A percentile compares a stretch with the other conserved stretches of the same genome.
Evolutionary conservation across 2,888 invertebrate species (phyloP).

Genomic region (Lysandra coridon): DNA sequence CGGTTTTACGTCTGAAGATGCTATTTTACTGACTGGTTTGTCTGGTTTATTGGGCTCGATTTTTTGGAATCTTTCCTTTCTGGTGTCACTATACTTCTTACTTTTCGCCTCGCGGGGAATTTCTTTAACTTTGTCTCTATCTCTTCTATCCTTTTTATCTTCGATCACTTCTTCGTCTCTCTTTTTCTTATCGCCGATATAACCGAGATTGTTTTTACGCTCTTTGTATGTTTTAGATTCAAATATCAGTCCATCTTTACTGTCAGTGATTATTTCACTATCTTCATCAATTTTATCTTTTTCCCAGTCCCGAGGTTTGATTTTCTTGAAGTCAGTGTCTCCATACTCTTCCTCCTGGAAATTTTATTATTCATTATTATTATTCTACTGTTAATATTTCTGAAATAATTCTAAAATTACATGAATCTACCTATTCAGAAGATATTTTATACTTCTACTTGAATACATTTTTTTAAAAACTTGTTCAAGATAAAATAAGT

Average conservation of each 20-base stretch:
- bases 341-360: constrained; percentile 69
- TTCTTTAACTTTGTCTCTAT: constrained; percentile 68
- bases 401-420: background rate
- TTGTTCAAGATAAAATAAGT: background rate
- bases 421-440: background rate
- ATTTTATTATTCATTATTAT: constrained; percentile 28
- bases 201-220: constrained; percentile 58
- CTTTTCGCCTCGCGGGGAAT: constrained; percentile 71
- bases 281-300: constrained; percentile 61
- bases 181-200: constrained; percentile 71
- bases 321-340: constrained; percentile 72
- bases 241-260: constrained; percentile 62
- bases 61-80: constrained; percentile 69
- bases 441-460: background rate
- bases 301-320: constrained; percentile 73
- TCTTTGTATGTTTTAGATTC: constrained; percentile 72
- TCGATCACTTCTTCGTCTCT: constrained; percentile 70
- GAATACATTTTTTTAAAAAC: background rate
- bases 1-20: constrained; percentile 61
- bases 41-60: constrained; percentile 62
- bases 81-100: constrained; percentile 75
- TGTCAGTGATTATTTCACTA: constrained; percentile 58
- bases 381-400: background rate
- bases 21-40: constrained; percentile 65
- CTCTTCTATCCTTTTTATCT: constrained; percentile 65